Evolutionary conservation across 2,113 vertebrate species (phyloP).

Genomic region (Mastomys coucha): DNA sequence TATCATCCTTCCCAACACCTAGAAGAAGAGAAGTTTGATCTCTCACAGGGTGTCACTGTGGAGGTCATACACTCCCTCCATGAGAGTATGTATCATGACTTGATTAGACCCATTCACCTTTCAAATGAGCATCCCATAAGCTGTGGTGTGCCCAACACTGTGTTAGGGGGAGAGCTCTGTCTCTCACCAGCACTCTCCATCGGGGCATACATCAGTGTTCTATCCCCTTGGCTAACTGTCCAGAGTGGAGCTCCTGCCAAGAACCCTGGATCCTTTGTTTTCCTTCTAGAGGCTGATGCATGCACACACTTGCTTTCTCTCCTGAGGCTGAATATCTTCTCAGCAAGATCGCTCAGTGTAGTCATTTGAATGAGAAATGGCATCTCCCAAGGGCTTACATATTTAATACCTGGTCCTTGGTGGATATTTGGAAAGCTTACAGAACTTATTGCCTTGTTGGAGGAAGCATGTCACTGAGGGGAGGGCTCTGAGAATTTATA

Average conservation of each 20-base stretch:
- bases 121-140: too few species aligned
- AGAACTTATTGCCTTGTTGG: neutral
- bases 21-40: neutral
- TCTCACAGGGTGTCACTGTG: neutral
- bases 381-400: neutral
- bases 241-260: neutral
- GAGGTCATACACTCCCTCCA: neutral
- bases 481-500: neutral
- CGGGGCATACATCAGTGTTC: fast-evolving
- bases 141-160: neutral
- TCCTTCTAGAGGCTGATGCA: neutral
- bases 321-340: neutral
- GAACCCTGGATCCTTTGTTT: neutral
- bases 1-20: neutral
- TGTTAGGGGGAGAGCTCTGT: neutral
- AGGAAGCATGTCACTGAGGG: neutral
- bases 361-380: neutral
- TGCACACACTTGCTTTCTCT: neutral
- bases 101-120: neutral
- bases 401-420: neutral
- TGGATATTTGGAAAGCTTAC: neutral
- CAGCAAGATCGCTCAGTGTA: neutral
- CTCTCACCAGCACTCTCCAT: fast-evolving
- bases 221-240: neutral
- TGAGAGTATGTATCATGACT: neutral